phyloP scores from a whole-genome alignment of 2,888 invertebrate species.

The Pheosia tremula region DNA sequence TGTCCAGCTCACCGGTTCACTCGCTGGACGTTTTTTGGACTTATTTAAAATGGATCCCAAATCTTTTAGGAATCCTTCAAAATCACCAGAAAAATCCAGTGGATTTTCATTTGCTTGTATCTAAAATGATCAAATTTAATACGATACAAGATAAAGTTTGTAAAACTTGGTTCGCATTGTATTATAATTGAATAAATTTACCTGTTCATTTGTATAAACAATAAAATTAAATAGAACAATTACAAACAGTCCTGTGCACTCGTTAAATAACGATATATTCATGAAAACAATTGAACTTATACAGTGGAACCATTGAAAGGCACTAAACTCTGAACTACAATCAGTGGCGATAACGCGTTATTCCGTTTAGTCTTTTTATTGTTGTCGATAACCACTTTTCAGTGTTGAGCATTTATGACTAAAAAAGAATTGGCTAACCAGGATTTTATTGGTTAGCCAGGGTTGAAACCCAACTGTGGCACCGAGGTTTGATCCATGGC shows the following conservation, averaged over 20 bases:
- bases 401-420: conserved; percentile 15
- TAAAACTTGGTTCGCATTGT: neutral
- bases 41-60: conserved; percentile 52
- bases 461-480: too few relatives aligned
- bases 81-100: conserved; percentile 42
- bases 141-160: conserved; percentile 10
- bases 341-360: conserved; percentile 31
- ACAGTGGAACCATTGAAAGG: conserved; percentile 32
- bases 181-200: conserved; percentile 13
- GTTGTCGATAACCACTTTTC: conserved; percentile 27
- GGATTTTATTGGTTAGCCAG: too few relatives aligned
- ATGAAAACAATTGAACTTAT: conserved; percentile 43
- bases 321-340: conserved; percentile 29
- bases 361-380: conserved; percentile 32
- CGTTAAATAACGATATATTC: conserved; percentile 40
- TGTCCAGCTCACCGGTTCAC: conserved; percentile 1
- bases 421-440: too few relatives aligned
- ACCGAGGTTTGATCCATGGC: too few relatives aligned
- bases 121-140: conserved; percentile 5
- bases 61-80: conserved; percentile 49
- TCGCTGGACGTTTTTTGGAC: conserved; percentile 25
- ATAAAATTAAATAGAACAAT: conserved; percentile 21
- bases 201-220: conserved; percentile 32
- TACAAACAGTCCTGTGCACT: conserved; percentile 32
- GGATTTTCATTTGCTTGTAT: conserved; percentile 10